These are phyloP conservation scores for Recurvirostra avosetta DNA, from an alignment of 2,113 vertebrate species.

Conservation along the genomic window DNA sequence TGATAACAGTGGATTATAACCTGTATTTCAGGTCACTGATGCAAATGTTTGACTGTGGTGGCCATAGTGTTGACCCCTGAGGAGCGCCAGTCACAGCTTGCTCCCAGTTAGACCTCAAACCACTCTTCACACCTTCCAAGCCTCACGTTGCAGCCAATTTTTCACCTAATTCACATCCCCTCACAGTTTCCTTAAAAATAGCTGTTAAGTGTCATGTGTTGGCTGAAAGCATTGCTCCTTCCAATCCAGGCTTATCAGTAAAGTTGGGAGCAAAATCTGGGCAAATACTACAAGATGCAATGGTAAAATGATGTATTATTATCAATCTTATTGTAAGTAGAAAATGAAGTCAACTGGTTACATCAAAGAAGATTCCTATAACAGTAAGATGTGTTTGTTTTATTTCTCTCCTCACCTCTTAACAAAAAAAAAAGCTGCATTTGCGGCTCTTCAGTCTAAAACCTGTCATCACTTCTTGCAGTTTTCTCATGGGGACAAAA, in stretches of 20 bases:
- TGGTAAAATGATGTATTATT: not conserved
- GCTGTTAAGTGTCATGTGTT: not conserved
- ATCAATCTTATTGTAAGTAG: not conserved
- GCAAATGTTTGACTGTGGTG: not conserved
- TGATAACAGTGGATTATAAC: not conserved
- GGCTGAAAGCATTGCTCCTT: not conserved
- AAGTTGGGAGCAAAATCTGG: not conserved
- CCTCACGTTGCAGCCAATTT: not conserved
- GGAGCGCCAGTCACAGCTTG: not conserved
- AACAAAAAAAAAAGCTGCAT: not conserved
- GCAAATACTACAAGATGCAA: not conserved
- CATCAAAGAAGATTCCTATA: not conserved
- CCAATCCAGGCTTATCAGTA: not conserved
- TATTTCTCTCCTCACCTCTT: not conserved
- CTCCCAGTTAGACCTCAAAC: not conserved
- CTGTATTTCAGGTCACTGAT: not conserved
- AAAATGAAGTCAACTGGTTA: not conserved
- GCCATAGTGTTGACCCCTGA: not conserved
- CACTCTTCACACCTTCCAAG: not conserved
- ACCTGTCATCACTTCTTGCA: not conserved
- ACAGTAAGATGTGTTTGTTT: not conserved
- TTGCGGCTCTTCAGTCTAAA: not conserved
- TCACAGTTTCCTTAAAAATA: not conserved
- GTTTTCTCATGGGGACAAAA: not conserved
- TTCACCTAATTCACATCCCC: not conserved